phyloP scores from a whole-genome alignment of 1,140 invertebrate species.

The Diploscapter pachys region DNA sequence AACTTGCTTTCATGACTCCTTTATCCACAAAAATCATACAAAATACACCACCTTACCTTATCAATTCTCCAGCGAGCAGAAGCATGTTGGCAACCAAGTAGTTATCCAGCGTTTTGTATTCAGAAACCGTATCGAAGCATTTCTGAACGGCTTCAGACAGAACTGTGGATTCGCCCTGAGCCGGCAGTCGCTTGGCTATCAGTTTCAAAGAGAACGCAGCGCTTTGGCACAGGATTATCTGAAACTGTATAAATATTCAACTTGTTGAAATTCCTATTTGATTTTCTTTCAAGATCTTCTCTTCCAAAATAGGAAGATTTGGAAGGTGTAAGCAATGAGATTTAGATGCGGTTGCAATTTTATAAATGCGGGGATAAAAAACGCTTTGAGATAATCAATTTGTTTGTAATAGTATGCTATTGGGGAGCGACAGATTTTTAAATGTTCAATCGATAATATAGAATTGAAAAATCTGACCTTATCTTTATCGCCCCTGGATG shows the following conservation, averaged over 20 bases:
- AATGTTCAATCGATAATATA: no score
- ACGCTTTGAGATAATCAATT: no score
- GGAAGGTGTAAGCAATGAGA: no score
- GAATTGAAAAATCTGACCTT: not conserved
- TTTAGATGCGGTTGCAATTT: no score
- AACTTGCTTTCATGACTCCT: no score
- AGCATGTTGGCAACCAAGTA: constrained; percentile 33
- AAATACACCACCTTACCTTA: constrained; percentile 10
- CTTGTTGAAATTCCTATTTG: no score
- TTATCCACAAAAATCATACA: not conserved
- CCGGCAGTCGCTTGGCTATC: constrained; percentile 31
- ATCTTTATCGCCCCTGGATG: constrained; percentile 29
- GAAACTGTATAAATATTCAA: not conserved
- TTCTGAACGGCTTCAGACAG: constrained; percentile 30
- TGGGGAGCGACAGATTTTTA: no score
- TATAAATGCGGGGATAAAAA: no score
- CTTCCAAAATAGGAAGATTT: no score
- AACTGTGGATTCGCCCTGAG: constrained; percentile 27
- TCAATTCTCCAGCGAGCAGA: constrained; percentile 35
- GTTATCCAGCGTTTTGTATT: constrained; percentile 32
- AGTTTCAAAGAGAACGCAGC: constrained; percentile 36
- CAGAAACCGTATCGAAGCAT: constrained; percentile 17
- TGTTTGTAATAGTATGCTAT: no score
- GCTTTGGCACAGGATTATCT: constrained; percentile 36
- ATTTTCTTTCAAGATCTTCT: no score